Base-by-base conservation (phyloP, 1,140 invertebrate genomes). In the Saccostrea glomerata region DNA sequence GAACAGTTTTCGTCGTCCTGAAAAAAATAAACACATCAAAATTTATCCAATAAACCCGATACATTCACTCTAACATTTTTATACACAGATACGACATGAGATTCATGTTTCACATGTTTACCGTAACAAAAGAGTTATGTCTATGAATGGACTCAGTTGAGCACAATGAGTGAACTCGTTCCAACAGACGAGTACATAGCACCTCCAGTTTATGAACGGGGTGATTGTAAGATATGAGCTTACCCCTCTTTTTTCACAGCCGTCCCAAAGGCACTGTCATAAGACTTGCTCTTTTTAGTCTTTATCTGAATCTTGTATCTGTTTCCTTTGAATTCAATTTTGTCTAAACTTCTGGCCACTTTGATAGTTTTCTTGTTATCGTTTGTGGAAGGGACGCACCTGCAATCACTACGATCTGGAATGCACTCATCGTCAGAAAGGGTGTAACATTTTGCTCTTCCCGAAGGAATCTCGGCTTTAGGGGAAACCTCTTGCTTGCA, bases 271-370 rank as follows among this genome's bases (percentile, higher is more conserved):
- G 56, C 84, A 85, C 58, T 85, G 17, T 85, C 84, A 30, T 56
- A 85, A 9, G 84, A 85, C 56, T 85, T 85, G 25, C 25, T 63
- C 23, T 85, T 85, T 85, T 58, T 85, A 17, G 47, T 85, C 23
- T 85, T 85, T 20, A 85, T 36, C 58, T 85, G 84, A 60, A 85
- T 85, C 17, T 58, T 58, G 58, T 60, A 30, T 63, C 55, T 85
- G 25, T 36, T 60, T 54, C 84, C 84, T 85, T 85, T 85, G 55
- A 85, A 20, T 63, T 85, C 84, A 11, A 85, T 58, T 85, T 63
- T 63, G 25, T 85, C 84, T 20, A 60, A 63, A 60, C 84, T 85
- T 63, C 56, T 58, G n/a, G 55, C n/a, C 47, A 85, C n/a, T 60
- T 56, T 85, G 23, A 85, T 85, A 23, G n/a, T 60, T 58, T 85